Evolutionary conservation across 92 coral and sea anemone species (phyloP), one percentile per base, ranked within the genome.

Genomic region (Heteractis magnifica): DNA sequence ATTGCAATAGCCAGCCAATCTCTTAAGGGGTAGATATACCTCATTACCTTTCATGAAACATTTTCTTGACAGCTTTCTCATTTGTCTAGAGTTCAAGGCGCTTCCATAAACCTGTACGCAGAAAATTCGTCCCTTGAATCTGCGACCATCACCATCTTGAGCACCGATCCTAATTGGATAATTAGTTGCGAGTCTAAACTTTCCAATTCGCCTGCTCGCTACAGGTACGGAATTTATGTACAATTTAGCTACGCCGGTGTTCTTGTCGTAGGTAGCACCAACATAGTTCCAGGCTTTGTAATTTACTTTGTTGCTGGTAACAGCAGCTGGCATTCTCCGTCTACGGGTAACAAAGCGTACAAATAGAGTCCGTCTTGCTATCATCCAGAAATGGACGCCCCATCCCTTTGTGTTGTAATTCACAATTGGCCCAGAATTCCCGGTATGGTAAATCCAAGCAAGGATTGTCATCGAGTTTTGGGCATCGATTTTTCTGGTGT

Each of bases 241-340:
- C 73, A 91, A 60, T 62, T 81, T 89, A 4, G 90, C 92, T 51
- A 86, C 83, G 4, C 94, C 92, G 15, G 90, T 86, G 14, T 84
- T 84, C 76, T 80, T 80, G 77, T 91, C 84, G 64, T 91, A 91
- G 5, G 92, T 89, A 12, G 89, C 88, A 34, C 95, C 95, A 56
- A 92, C 92, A 60, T 89, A 92, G 77, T 89, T 92, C 95, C 95
- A 92, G 16, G 94, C 91, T 10, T 84, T 79, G 80, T 76, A 84
- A 7, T 79, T 72, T 10, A 90, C 52, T 58, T 83, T 58, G 26
- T 59, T 85, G 83, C 84, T 88, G 64, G 77, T 72, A 7, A 89
- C 49, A 13, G 92, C 89, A 5, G 72, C 48, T 3, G 90, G 75
- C 78, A 52, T 72, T 1, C 65, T 77, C 60, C 87, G 86, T 34